phyloP scores from a whole-genome alignment of 2,888 invertebrate genomes.

The Urechis unicinctus region DNA sequence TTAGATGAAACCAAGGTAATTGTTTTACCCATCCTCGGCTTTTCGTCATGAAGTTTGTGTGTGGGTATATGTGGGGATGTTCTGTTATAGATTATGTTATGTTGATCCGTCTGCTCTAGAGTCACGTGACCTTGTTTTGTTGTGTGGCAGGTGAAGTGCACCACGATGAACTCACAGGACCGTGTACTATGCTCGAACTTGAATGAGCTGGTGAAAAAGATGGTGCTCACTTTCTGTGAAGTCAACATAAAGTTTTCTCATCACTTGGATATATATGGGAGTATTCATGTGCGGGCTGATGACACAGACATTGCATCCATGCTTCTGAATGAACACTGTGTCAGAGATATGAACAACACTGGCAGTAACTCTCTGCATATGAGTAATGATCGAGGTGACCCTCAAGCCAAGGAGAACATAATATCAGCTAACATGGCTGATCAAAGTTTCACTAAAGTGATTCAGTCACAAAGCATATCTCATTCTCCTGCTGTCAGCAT shows the following conservation, averaged over 20 bases:
- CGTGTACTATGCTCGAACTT: conserved; percentile 1
- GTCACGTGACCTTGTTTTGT: no score
- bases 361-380: background rate
- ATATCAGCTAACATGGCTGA: background rate
- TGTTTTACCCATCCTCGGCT: no score
- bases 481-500: background rate
- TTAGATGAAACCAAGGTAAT: no score
- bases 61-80: no score
- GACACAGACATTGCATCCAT: conserved; percentile 10
- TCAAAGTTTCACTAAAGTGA: background rate
- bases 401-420: background rate
- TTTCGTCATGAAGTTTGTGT: no score
- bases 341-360: background rate
- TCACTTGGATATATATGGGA: conserved; percentile 11
- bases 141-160: no score
- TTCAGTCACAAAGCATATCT: background rate
- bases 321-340: conserved; percentile 14
- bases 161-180: background rate
- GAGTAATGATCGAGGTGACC: background rate
- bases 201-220: conserved; percentile 12
- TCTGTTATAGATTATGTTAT: no score
- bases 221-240: conserved; percentile 11
- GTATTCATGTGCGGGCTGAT: conserved; percentile 13
- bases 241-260: conserved; percentile 6
- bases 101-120: no score